phyloP scores from a whole-genome alignment of 2,797 vertebrate species.

The Xiphophorus birchmanni region DNA sequence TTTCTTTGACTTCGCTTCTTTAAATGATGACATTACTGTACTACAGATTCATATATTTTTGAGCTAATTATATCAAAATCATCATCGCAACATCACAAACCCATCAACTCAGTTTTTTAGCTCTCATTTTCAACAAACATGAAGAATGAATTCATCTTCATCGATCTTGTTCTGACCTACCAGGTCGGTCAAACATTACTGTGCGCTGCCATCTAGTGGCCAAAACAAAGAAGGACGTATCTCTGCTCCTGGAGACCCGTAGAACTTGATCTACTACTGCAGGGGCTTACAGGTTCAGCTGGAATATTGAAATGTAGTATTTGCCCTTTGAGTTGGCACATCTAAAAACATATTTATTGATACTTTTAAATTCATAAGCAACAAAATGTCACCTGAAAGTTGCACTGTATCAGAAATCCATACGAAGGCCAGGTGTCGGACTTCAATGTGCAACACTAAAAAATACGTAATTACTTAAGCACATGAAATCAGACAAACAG shows the following conservation, averaged over 20 bases:
- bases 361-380: background rate
- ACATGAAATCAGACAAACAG: background rate
- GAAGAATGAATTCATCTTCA: background rate
- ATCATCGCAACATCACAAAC: background rate
- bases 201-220: slow-evolving; percentile 69
- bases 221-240: slow-evolving; percentile 10
- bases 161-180: background rate
- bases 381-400: background rate
- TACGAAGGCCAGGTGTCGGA: background rate
- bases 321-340: background rate
- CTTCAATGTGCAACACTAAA: background rate
- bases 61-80: background rate
- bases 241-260: background rate
- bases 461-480: background rate
- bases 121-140: background rate
- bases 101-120: background rate
- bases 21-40: background rate
- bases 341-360: background rate
- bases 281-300: background rate
- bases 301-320: background rate
- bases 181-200: slow-evolving; percentile 4
- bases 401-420: background rate
- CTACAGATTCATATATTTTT: background rate
- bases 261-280: background rate
- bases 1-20: background rate